These are phyloP conservation scores for Percopsis transmontana DNA, from an alignment of 2,113 vertebrate genomes.

Conservation along the genomic window DNA sequence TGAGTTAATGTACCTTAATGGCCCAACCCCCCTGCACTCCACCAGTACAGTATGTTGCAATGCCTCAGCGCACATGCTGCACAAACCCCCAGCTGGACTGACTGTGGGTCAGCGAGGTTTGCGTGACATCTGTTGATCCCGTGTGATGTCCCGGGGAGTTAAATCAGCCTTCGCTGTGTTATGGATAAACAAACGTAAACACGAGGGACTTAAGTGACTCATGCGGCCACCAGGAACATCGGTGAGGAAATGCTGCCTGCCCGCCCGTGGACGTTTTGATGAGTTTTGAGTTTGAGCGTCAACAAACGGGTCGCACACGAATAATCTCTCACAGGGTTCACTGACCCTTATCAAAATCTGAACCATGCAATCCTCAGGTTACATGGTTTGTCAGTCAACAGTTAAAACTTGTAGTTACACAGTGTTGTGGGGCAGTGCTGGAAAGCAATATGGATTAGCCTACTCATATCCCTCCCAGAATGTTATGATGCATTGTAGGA, in stretches of 20 bases:
- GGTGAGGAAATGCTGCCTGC: constrained; percentile 26
- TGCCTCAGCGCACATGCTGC: background rate
- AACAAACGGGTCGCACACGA: no score
- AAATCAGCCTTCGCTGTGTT: constrained; percentile 50
- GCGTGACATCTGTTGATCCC: constrained; percentile 68
- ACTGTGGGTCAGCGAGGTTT: constrained; percentile 45
- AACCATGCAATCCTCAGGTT: no score
- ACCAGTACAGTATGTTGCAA: constrained; percentile 17
- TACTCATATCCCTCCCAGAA: background rate
- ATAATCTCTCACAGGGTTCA: no score
- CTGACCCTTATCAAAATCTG: no score
- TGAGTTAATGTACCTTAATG: constrained; percentile 68
- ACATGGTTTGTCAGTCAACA: no score
- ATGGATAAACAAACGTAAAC: constrained; percentile 68
- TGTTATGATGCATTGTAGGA: constrained; percentile 48
- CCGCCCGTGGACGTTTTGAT: no score
- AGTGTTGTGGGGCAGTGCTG: no score
- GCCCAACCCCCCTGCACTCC: constrained; percentile 38
- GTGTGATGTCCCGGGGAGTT: constrained; percentile 48
- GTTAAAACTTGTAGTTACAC: no score
- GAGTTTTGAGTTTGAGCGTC: no score
- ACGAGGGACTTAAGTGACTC: constrained; percentile 62
- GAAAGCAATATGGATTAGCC: no score
- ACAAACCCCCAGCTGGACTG: constrained; percentile 18
- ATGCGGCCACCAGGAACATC: background rate